These are phyloP conservation scores for Apamea monoglypha DNA, from an alignment of 2,888 invertebrate genomes.

Conservation along the genomic window DNA sequence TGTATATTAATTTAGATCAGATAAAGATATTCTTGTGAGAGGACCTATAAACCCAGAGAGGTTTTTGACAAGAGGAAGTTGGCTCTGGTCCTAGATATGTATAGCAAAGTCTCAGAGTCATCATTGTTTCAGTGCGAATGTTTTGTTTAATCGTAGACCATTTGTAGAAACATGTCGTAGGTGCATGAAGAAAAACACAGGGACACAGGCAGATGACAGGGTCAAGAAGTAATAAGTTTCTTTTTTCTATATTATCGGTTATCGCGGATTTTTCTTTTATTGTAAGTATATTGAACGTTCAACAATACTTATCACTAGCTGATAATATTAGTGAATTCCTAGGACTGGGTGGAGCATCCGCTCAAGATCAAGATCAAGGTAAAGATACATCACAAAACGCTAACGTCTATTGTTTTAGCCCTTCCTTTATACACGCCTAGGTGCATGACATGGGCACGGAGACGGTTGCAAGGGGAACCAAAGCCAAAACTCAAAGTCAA, in stretches of 20 bases:
- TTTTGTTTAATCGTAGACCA: not conserved
- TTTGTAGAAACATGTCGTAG: not conserved
- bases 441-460: not conserved
- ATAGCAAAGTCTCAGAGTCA: not conserved
- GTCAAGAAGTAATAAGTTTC: no score
- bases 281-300: not conserved
- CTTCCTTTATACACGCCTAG: constrained; percentile 17
- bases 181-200: not conserved
- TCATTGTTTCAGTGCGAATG: not conserved
- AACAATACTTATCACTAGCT: not conserved
- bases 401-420: constrained; percentile 30
- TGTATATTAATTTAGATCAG: not conserved
- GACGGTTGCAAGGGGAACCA: not conserved
- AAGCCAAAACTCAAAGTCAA: no score
- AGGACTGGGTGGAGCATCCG: constrained; percentile 33
- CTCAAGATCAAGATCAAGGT: constrained; percentile 22
- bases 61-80: not conserved
- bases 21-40: not conserved
- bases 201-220: not conserved
- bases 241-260: not conserved
- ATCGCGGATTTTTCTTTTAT: not conserved
- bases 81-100: not conserved
- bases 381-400: constrained; percentile 5
- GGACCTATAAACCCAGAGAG: not conserved
- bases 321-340: not conserved